phyloP scores from a whole-genome alignment of 2,113 vertebrate species.

The Pelecanoides urinatrix region DNA sequence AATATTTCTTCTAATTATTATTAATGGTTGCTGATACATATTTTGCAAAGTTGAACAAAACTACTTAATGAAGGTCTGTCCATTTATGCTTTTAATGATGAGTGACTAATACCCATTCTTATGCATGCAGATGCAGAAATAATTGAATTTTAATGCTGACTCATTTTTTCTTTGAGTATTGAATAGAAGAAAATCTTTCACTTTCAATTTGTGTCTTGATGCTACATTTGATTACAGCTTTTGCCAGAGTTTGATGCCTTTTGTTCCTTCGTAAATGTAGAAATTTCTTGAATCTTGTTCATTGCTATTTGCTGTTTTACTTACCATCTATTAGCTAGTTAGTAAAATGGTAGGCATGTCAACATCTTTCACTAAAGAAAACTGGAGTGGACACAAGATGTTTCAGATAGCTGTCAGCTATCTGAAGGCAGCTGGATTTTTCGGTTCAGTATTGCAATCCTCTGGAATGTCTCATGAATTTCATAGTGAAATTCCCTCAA shows the following conservation, averaged over 20 bases:
- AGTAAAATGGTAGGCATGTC: neutral
- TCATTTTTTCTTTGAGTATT: neutral
- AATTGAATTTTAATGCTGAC: neutral
- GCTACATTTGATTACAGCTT: neutral
- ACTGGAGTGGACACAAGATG: neutral
- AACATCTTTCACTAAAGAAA: neutral
- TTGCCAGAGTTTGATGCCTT: neutral
- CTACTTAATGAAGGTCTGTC: neutral
- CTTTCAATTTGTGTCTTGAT: neutral
- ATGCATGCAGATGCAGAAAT: neutral
- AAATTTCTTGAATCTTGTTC: neutral
- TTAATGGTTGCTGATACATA: neutral
- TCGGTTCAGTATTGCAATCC: neutral
- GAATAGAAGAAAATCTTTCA: neutral
- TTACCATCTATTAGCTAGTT: neutral
- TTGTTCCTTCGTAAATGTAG: neutral
- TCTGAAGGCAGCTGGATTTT: neutral
- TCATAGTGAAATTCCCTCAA: neutral
- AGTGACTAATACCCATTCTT: neutral
- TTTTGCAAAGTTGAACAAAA: neutral
- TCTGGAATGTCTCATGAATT: neutral
- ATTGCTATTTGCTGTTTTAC: neutral
- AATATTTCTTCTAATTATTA: neutral
- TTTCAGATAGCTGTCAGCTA: neutral
- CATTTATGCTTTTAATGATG: neutral